A percentile compares a stretch with the other conserved stretches of the same genome.
Conservation (phyloP, 2,888 invertebrate species). For the Tipula vernalis region DNA sequence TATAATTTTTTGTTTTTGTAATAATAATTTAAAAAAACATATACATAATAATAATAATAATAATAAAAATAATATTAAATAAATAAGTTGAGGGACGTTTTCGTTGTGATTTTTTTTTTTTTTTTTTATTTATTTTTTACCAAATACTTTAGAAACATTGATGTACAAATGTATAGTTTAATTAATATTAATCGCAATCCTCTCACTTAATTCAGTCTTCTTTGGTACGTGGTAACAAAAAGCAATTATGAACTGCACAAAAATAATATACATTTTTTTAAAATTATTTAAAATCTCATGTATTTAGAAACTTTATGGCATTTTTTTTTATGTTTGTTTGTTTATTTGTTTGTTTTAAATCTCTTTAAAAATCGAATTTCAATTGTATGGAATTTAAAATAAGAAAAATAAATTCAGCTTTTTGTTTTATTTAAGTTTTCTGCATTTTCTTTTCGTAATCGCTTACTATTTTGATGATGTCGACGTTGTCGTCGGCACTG, state of each 20-base stretch:
- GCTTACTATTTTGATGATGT: constrained; percentile 30
- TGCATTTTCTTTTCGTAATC: constrained; percentile 23
- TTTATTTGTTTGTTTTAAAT: background rate
- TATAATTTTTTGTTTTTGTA: background rate
- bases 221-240: constrained; percentile 20
- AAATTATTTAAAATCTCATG: background rate
- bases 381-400: background rate
- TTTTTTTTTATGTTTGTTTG: background rate
- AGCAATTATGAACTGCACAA: constrained; percentile 10
- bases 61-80: background rate
- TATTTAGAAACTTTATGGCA: background rate
- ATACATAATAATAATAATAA: background rate
- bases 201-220: constrained; percentile 19
- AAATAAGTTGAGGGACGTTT: constrained; percentile 4
- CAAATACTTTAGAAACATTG: background rate
- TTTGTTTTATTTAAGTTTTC: constrained; percentile 10
- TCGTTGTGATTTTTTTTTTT: background rate
- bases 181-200: background rate
- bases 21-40: constrained; percentile 4
- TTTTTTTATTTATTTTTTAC: background rate
- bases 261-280: constrained; percentile 6
- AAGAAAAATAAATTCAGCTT: constrained; percentile 15
- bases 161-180: background rate
- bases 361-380: background rate
- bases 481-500: constrained; percentile 32